Base-by-base conservation (phyloP, 2,797 vertebrate genomes). In the Furcifer pardalis region DNA sequence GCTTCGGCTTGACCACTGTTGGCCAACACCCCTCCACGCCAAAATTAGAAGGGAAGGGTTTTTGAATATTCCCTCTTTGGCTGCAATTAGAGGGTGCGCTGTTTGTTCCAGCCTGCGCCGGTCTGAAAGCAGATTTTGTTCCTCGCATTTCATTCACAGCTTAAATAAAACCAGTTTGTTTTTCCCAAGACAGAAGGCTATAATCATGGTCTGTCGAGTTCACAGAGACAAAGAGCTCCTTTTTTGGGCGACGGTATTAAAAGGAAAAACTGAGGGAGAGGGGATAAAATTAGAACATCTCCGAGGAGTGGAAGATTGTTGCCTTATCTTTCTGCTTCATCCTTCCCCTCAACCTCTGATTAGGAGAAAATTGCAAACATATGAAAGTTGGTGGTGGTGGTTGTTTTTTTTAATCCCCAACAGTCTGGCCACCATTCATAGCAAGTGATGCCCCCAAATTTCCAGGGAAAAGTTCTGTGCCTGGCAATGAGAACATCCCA, bases 151-250 rank as follows among this genome's bases (percentile, higher is more conserved):
- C 73, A 9, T 49, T 69, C 56, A 6, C 73, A 49, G 79, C 74
- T 76, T 69, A 86, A 86, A 86, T 81, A 86, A 86, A 86, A 86
- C 65, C 32, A 68, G 79, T 86, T 86, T 81, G 84, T 81, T 81
- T n/a, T 81, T 77, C 73, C 84, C 52, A 63, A 65, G 79, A 77
- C 84, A 62, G 72, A 86, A 77, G 62, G 79, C 84, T 81, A 86
- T 86, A 77, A 86, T 86, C 73, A 77, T 71, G 69, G 79, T 68
- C 42, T n/a, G 17, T 10, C 13, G 49, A 60, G 74, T 69, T 84
- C 79, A 52, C 65, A 49, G 56, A 85, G 49, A 81, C 72, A 80
- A 72, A 84, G 56, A 37, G 76, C n/a, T 56, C 32, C 56, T 40
- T 71, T 63, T 83, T 68, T 49, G 83, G 40, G 15, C 23, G 19